phyloP scores from a whole-genome alignment of 2,888 invertebrate genomes.

The Lithophane semibrunnea region DNA sequence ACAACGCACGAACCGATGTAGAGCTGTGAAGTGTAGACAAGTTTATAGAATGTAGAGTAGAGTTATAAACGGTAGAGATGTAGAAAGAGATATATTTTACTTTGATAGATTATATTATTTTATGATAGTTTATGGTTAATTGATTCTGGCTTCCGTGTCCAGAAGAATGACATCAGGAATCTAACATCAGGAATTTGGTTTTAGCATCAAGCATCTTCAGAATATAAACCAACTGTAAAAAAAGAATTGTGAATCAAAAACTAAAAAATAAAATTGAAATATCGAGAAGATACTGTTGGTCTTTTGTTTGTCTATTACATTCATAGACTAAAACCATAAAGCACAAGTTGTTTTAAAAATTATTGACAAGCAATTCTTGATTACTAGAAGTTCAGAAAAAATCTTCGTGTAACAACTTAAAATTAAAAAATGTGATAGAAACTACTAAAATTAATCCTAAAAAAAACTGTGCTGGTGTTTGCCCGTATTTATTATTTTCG shows the following conservation, averaged over 20 bases:
- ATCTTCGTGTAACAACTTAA: slow-evolving; percentile 48
- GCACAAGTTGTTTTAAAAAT: slow-evolving; percentile 54
- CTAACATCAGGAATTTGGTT: not conserved
- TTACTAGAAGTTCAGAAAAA: slow-evolving; percentile 43
- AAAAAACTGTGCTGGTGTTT: slow-evolving; percentile 51
- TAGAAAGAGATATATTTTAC: slow-evolving; percentile 12
- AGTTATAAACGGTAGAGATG: not conserved
- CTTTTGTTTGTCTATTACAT: slow-evolving; percentile 23
- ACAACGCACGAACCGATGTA: slow-evolving; percentile 60
- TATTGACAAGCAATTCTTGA: slow-evolving; percentile 59
- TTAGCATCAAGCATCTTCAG: too few relatives aligned
- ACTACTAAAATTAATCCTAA: slow-evolving; percentile 54
- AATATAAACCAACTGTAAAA: not conserved
- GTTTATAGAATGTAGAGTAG: slow-evolving; percentile 25
- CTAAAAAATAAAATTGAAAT: not conserved
- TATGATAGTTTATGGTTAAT: slow-evolving; percentile 48
- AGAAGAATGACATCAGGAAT: not conserved
- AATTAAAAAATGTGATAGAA: slow-evolving; percentile 72
- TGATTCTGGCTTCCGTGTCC: not conserved
- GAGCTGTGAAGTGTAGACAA: slow-evolving; percentile 15
- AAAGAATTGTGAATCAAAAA: too few relatives aligned
- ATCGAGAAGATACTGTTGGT: slow-evolving; percentile 17
- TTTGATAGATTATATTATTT: slow-evolving; percentile 16
- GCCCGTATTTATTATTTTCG: slow-evolving; percentile 24
- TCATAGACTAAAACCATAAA: slow-evolving; percentile 53